Percentiles rank a stretch among this genome's conserved stretches.
Conservation (phyloP, 2,113 vertebrate species). For the Gymnogyps californianus region DNA sequence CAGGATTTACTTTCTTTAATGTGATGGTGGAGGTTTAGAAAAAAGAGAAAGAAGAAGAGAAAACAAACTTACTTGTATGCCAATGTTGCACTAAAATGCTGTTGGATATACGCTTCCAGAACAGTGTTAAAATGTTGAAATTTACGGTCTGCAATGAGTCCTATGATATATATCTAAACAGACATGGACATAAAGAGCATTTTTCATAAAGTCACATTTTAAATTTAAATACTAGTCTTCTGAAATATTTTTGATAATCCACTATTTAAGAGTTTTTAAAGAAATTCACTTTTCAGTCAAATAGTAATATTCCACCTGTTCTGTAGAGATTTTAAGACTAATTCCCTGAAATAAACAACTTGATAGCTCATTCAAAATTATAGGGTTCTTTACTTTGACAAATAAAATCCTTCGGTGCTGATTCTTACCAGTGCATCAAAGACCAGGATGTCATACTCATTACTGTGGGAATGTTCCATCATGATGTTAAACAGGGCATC, state of each 20-base stretch:
- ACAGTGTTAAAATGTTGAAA: constrained; percentile 98
- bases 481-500: constrained; percentile 98
- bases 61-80: constrained; percentile 91
- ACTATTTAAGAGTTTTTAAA: neutral
- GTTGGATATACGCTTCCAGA: constrained; percentile 95
- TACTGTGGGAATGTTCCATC: constrained; percentile 95
- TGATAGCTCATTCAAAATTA: neutral
- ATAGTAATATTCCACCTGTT: neutral
- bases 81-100: constrained; percentile 95
- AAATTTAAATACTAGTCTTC: neutral
- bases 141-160: constrained; percentile 94
- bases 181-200: neutral
- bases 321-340: neutral
- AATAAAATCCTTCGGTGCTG: neutral
- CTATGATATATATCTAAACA: constrained; percentile 93
- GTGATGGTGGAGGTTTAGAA: neutral
- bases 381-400: neutral
- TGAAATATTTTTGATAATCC: neutral
- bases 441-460: constrained; percentile 95
- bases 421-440: constrained; percentile 95
- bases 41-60: neutral
- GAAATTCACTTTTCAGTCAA: neutral
- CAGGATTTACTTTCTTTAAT: neutral
- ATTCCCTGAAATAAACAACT: neutral
- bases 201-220: neutral